These are phyloP conservation scores for Aproaerema taeniolella DNA, from an alignment of 2,888 invertebrate species.

Conservation along the genomic window DNA sequence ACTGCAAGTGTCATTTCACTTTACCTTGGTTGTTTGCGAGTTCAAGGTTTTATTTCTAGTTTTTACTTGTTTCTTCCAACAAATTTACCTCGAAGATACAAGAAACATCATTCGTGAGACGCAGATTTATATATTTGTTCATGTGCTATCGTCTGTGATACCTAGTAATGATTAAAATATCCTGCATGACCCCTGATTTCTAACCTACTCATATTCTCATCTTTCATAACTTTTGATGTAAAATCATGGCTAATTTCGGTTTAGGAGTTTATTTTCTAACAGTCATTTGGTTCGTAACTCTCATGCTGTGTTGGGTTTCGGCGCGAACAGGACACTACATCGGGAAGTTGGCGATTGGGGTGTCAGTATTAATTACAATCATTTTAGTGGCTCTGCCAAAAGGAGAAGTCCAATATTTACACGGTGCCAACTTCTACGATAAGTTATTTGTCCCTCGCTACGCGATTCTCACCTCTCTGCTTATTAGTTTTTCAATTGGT, in stretches of 20 bases:
- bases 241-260: constrained; percentile 72
- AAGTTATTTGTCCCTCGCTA: constrained; percentile 49
- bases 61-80: constrained; percentile 31
- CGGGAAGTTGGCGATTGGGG: constrained; percentile 77
- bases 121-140: constrained; percentile 24
- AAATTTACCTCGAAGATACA: constrained; percentile 28
- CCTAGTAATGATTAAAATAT: constrained; percentile 34
- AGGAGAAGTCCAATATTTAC: constrained; percentile 45
- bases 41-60: constrained; percentile 19
- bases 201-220: constrained; percentile 6
- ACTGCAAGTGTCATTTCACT: too few species aligned
- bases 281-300: constrained; percentile 79
- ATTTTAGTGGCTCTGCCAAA: constrained; percentile 79
- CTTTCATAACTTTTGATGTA: constrained; percentile 5
- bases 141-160: constrained; percentile 34
- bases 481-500: constrained; percentile 42
- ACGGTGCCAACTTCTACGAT: constrained; percentile 69
- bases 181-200: constrained; percentile 32
- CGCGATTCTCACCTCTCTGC: constrained; percentile 39
- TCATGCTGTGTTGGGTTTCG: constrained; percentile 80
- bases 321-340: constrained; percentile 80
- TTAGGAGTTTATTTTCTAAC: constrained; percentile 82
- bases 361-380: constrained; percentile 75
- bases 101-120: constrained; percentile 32
- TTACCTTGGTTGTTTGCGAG: too few species aligned